A percentile compares a stretch with the other conserved stretches of the same genome.
These are phyloP conservation scores for Coendou prehensilis DNA, from an alignment of 2,797 vertebrate species.

Conservation along the genomic window DNA sequence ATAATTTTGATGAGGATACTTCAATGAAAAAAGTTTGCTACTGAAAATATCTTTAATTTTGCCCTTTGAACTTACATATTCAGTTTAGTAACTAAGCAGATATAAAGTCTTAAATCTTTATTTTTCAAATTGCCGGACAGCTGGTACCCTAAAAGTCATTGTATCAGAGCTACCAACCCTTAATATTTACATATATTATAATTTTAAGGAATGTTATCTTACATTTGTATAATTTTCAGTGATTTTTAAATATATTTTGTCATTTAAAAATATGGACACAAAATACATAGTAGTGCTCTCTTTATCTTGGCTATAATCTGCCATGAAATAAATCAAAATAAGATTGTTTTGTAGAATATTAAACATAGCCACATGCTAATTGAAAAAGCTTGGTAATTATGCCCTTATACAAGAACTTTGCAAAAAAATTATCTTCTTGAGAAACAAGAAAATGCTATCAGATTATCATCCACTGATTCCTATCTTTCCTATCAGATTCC, in stretches of 20 bases:
- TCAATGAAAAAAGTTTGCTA: slow-evolving; percentile 60
- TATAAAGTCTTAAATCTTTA: slow-evolving; percentile 60
- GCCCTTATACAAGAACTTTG: slow-evolving; percentile 61
- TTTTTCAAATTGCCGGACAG: slow-evolving; percentile 51
- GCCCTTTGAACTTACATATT: slow-evolving; percentile 63
- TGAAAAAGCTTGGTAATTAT: slow-evolving; percentile 56
- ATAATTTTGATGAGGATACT: slow-evolving; percentile 61
- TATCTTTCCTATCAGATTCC: slow-evolving; percentile 74
- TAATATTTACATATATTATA: neutral
- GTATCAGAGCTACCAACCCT: slow-evolving; percentile 35
- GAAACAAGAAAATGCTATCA: slow-evolving; percentile 79
- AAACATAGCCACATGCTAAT: slow-evolving; percentile 61
- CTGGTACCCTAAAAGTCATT: slow-evolving; percentile 52
- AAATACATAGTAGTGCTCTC: slow-evolving; percentile 39
- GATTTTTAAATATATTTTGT: neutral
- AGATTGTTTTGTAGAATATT: slow-evolving; percentile 59
- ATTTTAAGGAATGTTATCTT: neutral
- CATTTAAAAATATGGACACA: slow-evolving; percentile 54
- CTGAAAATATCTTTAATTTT: slow-evolving; percentile 72
- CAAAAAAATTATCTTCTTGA: slow-evolving; percentile 69
- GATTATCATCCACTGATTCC: slow-evolving; percentile 71
- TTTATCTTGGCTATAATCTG: slow-evolving; percentile 33
- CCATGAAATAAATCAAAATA: slow-evolving; percentile 68
- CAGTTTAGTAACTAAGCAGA: slow-evolving; percentile 43
- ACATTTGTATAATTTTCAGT: neutral